These are phyloP conservation scores for Seira ritae DNA, from an alignment of 2,888 invertebrate species.

Conservation along the genomic window DNA sequence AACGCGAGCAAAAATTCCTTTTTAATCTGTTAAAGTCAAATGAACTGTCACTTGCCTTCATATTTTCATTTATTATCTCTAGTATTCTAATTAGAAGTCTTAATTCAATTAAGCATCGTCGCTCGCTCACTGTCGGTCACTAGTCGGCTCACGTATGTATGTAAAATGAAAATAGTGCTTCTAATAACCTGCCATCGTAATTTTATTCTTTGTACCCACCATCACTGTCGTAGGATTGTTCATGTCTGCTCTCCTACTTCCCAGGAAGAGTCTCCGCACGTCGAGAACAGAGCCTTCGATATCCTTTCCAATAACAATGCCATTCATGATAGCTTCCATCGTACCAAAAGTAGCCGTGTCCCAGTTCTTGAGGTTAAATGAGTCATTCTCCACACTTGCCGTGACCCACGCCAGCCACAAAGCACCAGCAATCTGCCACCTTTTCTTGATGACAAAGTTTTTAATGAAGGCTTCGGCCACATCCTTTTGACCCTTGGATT, in stretches of 20 bases:
- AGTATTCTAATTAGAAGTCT: too few species aligned
- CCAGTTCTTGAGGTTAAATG: neutral
- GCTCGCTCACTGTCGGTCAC: too few species aligned
- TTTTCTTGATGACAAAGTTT: neutral
- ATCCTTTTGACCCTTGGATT: neutral
- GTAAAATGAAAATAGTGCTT: too few species aligned
- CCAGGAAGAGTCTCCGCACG: neutral
- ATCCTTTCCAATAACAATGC: neutral
- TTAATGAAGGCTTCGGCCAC: neutral
- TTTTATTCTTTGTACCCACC: neutral
- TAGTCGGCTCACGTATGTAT: too few species aligned
- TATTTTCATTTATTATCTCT: too few species aligned
- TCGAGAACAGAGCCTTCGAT: neutral
- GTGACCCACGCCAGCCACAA: neutral
- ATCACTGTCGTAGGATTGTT: neutral
- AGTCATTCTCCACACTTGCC: neutral
- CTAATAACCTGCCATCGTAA: neutral
- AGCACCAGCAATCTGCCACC: neutral
- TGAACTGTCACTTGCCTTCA: too few species aligned
- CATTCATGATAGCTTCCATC: neutral
- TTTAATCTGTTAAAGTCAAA: too few species aligned
- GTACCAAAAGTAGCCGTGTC: neutral
- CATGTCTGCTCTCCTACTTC: neutral
- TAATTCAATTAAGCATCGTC: too few species aligned
- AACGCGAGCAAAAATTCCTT: too few species aligned